These are phyloP conservation scores for Acronicta aceris DNA, from an alignment of 2,888 invertebrate genomes.

Conservation along the genomic window DNA sequence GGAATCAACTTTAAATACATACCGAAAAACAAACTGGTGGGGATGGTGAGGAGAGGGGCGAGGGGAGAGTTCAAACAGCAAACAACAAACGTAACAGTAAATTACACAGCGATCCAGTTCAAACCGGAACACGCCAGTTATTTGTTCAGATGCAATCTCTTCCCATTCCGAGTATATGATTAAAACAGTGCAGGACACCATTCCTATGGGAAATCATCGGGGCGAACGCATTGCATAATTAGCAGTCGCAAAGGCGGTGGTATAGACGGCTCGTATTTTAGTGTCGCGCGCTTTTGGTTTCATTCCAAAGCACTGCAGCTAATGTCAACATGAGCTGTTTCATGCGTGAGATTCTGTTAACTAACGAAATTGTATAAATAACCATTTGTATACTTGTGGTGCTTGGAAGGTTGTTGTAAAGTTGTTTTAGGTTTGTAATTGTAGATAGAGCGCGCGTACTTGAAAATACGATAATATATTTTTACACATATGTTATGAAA, in stretches of 20 bases:
- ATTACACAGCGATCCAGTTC: slow-evolving; percentile 80
- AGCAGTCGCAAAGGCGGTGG: slow-evolving; percentile 77
- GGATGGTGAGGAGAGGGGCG: slow-evolving; percentile 36
- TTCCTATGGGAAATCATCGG: slow-evolving; percentile 86
- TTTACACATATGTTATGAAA: no score
- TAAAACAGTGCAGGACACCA: slow-evolving; percentile 85
- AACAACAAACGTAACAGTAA: slow-evolving; percentile 78
- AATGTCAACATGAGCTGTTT: background rate
- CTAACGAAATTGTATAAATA: background rate
- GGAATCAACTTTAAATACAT: slow-evolving; percentile 67
- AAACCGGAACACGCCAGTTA: slow-evolving; percentile 70
- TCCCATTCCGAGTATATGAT: slow-evolving; percentile 83
- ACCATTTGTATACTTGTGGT: background rate
- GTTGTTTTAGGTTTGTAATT: no score
- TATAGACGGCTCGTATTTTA: slow-evolving; percentile 66
- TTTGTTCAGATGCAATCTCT: slow-evolving; percentile 87
- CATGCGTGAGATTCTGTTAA: background rate
- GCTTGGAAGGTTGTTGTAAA: no score
- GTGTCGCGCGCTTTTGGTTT: slow-evolving; percentile 34
- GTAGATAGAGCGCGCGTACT: no score
- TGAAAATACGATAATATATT: no score
- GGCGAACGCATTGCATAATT: slow-evolving; percentile 87
- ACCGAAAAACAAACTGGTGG: slow-evolving; percentile 74
- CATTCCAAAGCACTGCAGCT: background rate
- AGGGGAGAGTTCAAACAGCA: slow-evolving; percentile 64